Evolutionary conservation across 53 echinoderm and acorn worm species (phyloP).

Genomic region (Actinopyga echinites): DNA sequence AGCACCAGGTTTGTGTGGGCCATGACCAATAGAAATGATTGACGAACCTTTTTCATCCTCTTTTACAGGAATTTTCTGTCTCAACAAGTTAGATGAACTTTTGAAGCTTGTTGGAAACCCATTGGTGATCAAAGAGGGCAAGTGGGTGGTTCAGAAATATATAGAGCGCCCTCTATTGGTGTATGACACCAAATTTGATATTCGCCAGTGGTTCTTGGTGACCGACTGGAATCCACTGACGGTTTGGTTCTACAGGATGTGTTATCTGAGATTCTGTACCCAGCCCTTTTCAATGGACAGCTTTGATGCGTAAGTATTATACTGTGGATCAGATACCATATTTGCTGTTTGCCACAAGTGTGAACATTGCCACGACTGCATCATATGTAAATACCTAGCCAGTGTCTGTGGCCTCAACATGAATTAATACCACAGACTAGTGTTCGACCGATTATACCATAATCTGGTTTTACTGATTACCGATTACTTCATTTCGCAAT

Average conservation of each 20-base stretch:
- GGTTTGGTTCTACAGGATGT: slow-evolving; percentile 85
- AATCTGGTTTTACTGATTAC: too few relatives aligned
- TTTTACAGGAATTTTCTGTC: slow-evolving; percentile 85
- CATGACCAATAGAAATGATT: too few relatives aligned
- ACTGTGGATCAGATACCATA: background rate
- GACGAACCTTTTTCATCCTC: background rate
- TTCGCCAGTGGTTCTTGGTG: slow-evolving; percentile 98
- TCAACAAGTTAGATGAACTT: slow-evolving; percentile 92
- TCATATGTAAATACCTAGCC: too few relatives aligned
- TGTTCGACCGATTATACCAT: too few relatives aligned
- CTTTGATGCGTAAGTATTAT: slow-evolving; percentile 75
- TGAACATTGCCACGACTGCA: too few relatives aligned
- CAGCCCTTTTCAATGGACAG: slow-evolving; percentile 84
- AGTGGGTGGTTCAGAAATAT: slow-evolving; percentile 98
- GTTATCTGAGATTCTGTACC: slow-evolving; percentile 91
- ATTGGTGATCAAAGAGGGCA: slow-evolving; percentile 86
- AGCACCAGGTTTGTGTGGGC: too few relatives aligned
- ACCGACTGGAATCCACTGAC: slow-evolving; percentile 99
- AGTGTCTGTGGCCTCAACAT: too few relatives aligned
- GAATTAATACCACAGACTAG: too few relatives aligned
- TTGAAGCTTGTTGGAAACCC: slow-evolving; percentile 90
- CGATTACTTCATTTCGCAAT: too few relatives aligned
- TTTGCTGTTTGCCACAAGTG: too few relatives aligned
- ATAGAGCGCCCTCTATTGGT: slow-evolving; percentile 98
- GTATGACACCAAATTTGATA: slow-evolving; percentile 97